Evolutionary conservation across 2,113 vertebrate species (phyloP).

Genomic region (Gavia stellata): DNA sequence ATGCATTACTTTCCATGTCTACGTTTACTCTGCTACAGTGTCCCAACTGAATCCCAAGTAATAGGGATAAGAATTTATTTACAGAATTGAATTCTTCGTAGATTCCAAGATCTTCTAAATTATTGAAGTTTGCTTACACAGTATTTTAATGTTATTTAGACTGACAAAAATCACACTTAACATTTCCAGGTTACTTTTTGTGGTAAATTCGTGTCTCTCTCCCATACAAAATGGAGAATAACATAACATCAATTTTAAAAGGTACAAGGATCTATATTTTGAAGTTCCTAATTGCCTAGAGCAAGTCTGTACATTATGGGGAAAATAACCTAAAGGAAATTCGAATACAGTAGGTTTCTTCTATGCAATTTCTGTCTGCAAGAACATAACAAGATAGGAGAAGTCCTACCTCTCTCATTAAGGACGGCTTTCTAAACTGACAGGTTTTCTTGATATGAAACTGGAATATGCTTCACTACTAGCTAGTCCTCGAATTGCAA

Average conservation of each 20-base stretch:
- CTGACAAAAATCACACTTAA: neutral
- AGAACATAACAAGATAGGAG: neutral
- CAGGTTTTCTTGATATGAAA: neutral
- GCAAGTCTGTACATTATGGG: neutral
- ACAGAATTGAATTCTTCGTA: neutral
- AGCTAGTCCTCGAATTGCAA: neutral
- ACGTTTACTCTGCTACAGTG: neutral
- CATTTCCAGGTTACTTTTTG: neutral
- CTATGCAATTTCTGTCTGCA: neutral
- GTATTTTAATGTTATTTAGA: neutral
- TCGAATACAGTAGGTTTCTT: neutral
- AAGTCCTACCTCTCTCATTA: neutral
- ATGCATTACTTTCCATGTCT: neutral
- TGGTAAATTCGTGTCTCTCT: neutral
- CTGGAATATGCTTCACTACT: neutral
- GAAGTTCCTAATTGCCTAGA: neutral
- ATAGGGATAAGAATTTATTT: neutral
- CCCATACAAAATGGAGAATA: neutral
- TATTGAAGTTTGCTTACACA: neutral
- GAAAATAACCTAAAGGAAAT: neutral
- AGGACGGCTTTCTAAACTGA: neutral
- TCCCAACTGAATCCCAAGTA: neutral
- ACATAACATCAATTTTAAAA: neutral
- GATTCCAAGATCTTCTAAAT: neutral
- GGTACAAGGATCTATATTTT: neutral